Percentiles rank a stretch among this genome's conserved stretches.
phyloP scores from a whole-genome alignment of 1,140 invertebrate genomes.

The Eurosta solidaginis region DNA sequence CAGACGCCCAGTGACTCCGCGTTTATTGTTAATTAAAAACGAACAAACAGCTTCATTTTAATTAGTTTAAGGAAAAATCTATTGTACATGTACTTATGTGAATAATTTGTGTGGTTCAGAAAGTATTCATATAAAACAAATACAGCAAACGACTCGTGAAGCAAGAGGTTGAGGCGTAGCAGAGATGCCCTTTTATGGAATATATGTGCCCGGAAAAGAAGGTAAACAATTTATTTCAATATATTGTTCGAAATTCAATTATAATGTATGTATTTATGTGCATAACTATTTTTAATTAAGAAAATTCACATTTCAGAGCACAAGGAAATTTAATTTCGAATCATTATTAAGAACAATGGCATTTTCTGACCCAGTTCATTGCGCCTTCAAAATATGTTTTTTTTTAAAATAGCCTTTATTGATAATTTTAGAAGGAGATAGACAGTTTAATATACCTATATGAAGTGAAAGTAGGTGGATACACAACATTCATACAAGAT shows the following conservation, averaged over 20 bases:
- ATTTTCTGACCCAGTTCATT: neutral
- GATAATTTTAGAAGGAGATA: no score
- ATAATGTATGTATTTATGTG: neutral
- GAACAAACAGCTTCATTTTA: neutral
- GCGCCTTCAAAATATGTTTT: neutral
- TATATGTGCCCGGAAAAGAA: slow-evolving; percentile 10
- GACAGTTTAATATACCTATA: no score
- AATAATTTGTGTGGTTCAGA: neutral
- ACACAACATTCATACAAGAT: no score
- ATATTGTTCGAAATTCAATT: no score
- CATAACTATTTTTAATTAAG: neutral
- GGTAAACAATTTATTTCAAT: no score
- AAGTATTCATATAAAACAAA: neutral
- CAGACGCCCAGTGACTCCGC: neutral
- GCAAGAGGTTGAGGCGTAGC: neutral
- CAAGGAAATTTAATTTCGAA: no score
- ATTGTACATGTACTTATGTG: neutral
- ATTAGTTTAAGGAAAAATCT: neutral
- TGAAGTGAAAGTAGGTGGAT: no score
- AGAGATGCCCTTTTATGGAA: slow-evolving; percentile 12
- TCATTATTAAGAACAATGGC: no score
- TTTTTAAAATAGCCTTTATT: no score
- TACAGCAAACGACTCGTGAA: neutral
- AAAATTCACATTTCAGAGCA: neutral
- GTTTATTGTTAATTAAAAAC: neutral